Evolutionary conservation across 37 sponge, comb jelly and placozoan genomes (phyloP), one percentile per base, ranked within the genome.

Genomic region (Ephydatia muelleri): DNA sequence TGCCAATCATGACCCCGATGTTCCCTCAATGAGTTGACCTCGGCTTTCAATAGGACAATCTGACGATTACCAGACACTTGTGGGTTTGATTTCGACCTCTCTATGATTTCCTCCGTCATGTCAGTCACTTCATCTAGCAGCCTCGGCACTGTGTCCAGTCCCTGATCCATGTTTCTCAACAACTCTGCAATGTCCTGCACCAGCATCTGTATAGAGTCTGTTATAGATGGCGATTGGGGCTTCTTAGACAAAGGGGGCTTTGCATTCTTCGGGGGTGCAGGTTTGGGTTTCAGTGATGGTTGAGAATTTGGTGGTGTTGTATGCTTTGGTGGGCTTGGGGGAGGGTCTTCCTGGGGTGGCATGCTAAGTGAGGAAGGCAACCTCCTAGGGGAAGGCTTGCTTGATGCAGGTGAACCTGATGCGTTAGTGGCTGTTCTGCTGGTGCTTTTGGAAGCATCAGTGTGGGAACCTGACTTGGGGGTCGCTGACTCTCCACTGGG

Each of bases 211-310:
- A 83, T 72, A 76, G 76, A 82, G 12, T 87, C 76, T 30, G 72
- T 31, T 2, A 40, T 48, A 2, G 82, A 40, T 1, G 71, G 65
- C 19, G 77, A 5, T 9, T 21, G 35, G 34, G 81, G 67, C 3
- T 78, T 72, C 35, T 65, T 65, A 11, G 80, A 79, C 26, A 23
- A 68, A 27, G 81, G 77, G 19, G 85, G 90, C 38, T 84, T 84
- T 0, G 85, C 87, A 28, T 79, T 80, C 35, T 29, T 69, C 11
- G 57, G 72, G n/a, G 81, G 48, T 49, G 80, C 32, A 29, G 29
- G 80, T 48, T 76, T 33, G 12, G 85, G 85, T 22, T 67, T 66
- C 33, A 65, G 76, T 30, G 34, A 25, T 34, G 78, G 26, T n/a
- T 28, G 78, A 35, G n/a, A 28, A 0, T 38, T 26, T 35, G 70